Evolutionary conservation across 2,888 invertebrate genomes (phyloP).

Genomic region (Drosophila niveifrons): DNA sequence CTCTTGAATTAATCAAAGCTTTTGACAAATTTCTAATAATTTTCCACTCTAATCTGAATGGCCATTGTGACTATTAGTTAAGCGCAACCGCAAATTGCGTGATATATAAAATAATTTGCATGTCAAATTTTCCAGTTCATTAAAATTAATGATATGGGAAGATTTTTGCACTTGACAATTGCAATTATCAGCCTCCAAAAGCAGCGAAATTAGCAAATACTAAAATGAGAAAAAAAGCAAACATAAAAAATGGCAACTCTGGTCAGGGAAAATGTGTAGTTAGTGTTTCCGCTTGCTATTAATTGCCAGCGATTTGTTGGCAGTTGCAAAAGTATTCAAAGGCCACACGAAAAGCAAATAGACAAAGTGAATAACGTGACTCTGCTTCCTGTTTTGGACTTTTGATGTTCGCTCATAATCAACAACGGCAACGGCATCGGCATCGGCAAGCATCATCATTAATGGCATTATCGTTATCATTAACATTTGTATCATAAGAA

Average conservation of each 20-base stretch:
- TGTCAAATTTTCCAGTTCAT: conserved; percentile 49
- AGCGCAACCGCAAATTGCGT: not conserved
- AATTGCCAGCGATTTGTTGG: conserved; percentile 29
- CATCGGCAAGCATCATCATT: conserved; percentile 21
- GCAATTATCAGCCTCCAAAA: conserved; percentile 37
- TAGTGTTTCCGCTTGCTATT: conserved; percentile 25
- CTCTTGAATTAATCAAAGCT: not conserved
- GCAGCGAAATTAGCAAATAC: conserved; percentile 30
- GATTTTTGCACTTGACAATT: conserved; percentile 47
- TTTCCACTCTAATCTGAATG: conserved; percentile 5
- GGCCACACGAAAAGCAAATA: conserved; percentile 31
- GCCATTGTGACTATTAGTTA: conserved; percentile 1
- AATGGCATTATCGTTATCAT: conserved; percentile 19
- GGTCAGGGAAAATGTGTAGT: conserved; percentile 17
- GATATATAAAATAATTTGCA: conserved; percentile 23
- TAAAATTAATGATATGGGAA: conserved; percentile 46
- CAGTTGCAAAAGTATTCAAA: conserved; percentile 24
- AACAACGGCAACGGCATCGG: conserved; percentile 21
- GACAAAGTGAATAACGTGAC: conserved; percentile 37
- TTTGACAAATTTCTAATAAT: not conserved
- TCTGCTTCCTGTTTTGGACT: conserved; percentile 44
- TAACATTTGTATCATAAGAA: conserved; percentile 5
- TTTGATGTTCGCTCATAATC: conserved; percentile 33
- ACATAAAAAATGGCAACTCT: conserved; percentile 15
- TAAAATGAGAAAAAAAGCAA: not conserved